Evolutionary conservation across 2,888 invertebrate species (phyloP), one percentile per base, ranked within the genome.

Genomic region (Drosophila helvetica): DNA sequence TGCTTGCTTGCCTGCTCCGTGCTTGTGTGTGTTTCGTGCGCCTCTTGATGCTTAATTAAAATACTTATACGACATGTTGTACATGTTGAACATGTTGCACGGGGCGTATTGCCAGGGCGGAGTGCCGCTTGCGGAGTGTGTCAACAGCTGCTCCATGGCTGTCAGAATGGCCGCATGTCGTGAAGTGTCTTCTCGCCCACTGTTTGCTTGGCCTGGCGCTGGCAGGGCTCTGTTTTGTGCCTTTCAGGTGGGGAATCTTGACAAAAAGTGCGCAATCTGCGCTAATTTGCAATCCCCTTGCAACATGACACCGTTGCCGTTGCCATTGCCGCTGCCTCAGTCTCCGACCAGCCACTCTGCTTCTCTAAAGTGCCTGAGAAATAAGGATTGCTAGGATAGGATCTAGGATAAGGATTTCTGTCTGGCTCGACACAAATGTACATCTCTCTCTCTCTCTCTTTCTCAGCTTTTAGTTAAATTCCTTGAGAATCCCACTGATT

Each of bases 51-150:
- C 89, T 86, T 86, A 86, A 86, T 86, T 88, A 86, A 86, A 86
- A 86, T 88, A 86, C 85, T 86, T 81, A 88, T 81, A 81, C 87
- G 85, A 84, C 87, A 86, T 84, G 88, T 74, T 77, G 83, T 82
- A 78, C 88, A 65, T 46, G 74, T 30, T 43, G 42, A 48, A n/a
- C 18, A 25, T 19, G 25, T 12, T 15, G 27, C 38, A 25, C 47
- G 19, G 50, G 6, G 55, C 42, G 47, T 30, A 30, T 30, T 10
- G 10, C 27, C 27, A 8, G 27, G n/a, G 22, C n/a, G 18, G 15
- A 38, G 38, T 38, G n/a, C 38, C 38, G 38, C 38, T 50, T 38
- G 53, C 22, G 46, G 69, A 68, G 74, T 86, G 65, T 86, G 85
- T 86, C 85, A 86, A 86, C 87, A 87, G 87, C 79, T 79, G 79